Percentiles rank a stretch among this genome's conserved stretches.
phyloP scores from a whole-genome alignment of 2,797 vertebrate species.

The Lacerta bilineata region DNA sequence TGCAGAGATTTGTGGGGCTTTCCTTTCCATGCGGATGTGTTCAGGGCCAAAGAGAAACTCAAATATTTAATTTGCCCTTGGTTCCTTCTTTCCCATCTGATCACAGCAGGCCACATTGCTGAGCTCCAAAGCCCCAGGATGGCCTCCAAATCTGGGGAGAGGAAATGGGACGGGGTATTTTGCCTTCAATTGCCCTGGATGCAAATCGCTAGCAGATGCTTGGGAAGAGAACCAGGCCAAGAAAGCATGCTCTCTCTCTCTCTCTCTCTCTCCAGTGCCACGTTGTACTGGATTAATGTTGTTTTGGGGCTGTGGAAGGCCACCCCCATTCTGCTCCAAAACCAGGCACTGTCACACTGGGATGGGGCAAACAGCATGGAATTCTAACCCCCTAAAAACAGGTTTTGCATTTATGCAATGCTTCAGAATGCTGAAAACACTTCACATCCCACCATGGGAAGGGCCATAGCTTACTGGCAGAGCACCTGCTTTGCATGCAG shows the following conservation, averaged over 20 bases:
- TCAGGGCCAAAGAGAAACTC: not conserved
- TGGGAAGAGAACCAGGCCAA: not conserved
- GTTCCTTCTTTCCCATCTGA: not conserved
- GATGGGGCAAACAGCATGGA: not conserved
- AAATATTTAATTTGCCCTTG: rapidly evolving
- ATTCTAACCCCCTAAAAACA: not conserved
- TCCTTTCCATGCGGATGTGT: rapidly evolving
- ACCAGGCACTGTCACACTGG: too few species aligned
- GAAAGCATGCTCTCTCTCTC: too few species aligned
- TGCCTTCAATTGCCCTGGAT: not conserved
- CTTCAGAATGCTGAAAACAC: not conserved
- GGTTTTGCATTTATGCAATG: not conserved
- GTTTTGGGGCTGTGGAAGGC: not conserved
- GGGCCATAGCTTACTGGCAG: not conserved
- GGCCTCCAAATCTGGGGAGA: not conserved
- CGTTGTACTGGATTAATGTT: not conserved
- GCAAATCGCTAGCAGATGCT: not conserved
- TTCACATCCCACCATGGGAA: not conserved
- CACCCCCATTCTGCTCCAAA: not conserved
- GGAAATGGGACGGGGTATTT: rapidly evolving
- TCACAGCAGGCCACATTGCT: not conserved
- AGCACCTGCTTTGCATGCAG: not conserved
- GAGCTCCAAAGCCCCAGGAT: rapidly evolving
- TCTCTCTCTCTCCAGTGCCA: not conserved
- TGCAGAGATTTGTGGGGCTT: rapidly evolving